Conservation (phyloP, 2,888 invertebrate genomes). For the Atrina japonica region DNA sequence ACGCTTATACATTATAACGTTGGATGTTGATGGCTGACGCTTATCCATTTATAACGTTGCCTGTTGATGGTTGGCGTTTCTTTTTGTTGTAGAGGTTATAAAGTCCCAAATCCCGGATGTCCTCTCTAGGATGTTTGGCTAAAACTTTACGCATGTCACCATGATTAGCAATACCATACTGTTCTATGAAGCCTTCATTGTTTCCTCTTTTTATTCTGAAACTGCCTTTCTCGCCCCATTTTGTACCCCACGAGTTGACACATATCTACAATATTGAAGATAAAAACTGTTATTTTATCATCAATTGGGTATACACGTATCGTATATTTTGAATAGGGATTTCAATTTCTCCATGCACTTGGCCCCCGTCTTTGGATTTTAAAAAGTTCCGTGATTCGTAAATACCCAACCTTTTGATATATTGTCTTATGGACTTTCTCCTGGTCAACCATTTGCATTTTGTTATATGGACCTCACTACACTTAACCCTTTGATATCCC, state of each 20-base stretch:
- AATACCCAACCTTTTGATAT: too few species aligned
- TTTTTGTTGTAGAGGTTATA: conserved; percentile 22
- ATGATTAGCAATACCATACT: conserved; percentile 11
- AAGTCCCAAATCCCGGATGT: conserved; percentile 18
- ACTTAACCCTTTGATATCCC: too few species aligned
- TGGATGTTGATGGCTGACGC: too few species aligned
- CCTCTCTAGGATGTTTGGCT: conserved; percentile 15
- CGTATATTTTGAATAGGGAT: too few species aligned
- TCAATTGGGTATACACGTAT: not conserved
- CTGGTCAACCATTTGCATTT: too few species aligned
- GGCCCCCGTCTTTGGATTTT: too few species aligned
- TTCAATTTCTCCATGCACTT: too few species aligned
- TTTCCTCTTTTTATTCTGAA: conserved; percentile 28
- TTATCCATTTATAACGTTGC: too few species aligned
- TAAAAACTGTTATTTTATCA: not conserved
- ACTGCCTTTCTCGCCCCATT: conserved; percentile 31
- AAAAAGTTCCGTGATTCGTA: too few species aligned
- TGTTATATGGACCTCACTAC: too few species aligned
- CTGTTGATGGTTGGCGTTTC: not conserved
- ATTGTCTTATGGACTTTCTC: too few species aligned
- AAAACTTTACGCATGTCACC: conserved; percentile 4
- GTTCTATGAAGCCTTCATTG: conserved; percentile 17
- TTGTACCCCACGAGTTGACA: conserved; percentile 28
- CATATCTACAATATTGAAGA: conserved; percentile 21
- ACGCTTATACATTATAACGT: too few species aligned